Base-by-base conservation (phyloP, 2,888 invertebrate species). In the Synanthedon tipuliformis region DNA sequence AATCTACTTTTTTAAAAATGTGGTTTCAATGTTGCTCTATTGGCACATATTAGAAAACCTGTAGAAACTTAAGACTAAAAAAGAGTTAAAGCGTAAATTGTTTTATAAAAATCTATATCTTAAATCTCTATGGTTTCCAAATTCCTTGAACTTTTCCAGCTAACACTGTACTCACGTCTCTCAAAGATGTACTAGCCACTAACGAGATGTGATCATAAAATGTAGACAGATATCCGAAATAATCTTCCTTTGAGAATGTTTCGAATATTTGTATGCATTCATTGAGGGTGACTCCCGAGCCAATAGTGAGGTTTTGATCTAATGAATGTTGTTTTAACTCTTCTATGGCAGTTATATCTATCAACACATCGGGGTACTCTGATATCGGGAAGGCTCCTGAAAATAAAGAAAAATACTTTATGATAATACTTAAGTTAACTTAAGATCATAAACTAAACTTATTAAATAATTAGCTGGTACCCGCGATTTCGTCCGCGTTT, bases 101-200 rank as follows among this genome's bases (percentile, higher is more conserved):
- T 27, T 27, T 27, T 8, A 27, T 27, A 27, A 27, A 27, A 8
- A 27, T 27, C 7, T 7, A 8, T 2, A 0, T 27, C 8, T 27
- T 27, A 27, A 27, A 27, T 8, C 8, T 8, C 27, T 5, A 7
- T 27, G 8, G 8, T 27, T 27, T 27, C 27, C 8, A 10, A 34
- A 34, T n/a, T 45, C 3, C 48, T 13, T 3, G 0, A 45, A 34
- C 27, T 27, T 27, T 27, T 27, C 0, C 7, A 27, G 1, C 3
- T 18, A 18, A 18, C 3, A 27, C 7, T 27, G 34, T 34, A 10
- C 89, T 83, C 73, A 92, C 92, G 77, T 93, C 93, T 73, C 93
- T 82, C 0, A 94, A 89, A 12, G 92, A 89, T 34, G 91, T 87
- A 68, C 90, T 91, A 0, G 93, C 94, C 7, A 94, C 89, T 50